Percentiles rank a stretch among this genome's conserved stretches.
phyloP scores from a whole-genome alignment of 2,797 vertebrate species.

The Sarcophilus harrisii region DNA sequence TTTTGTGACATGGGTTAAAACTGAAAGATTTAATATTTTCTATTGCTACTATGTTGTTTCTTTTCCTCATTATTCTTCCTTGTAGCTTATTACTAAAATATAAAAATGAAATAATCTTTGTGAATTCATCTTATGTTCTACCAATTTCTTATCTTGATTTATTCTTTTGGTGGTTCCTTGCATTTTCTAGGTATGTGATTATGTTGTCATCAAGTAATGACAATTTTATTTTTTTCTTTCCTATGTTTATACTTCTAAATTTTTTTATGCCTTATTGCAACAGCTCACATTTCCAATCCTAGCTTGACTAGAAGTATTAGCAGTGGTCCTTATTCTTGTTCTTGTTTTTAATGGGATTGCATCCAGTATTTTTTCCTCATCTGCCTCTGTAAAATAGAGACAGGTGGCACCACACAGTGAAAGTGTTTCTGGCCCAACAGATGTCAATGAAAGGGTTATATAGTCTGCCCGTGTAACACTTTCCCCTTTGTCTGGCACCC shows the following conservation, averaged over 20 bases:
- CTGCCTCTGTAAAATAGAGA: constrained; percentile 14
- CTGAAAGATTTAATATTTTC: not conserved
- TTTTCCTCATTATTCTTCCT: not conserved
- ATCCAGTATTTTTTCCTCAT: not conserved
- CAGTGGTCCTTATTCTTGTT: not conserved
- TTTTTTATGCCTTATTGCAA: not conserved
- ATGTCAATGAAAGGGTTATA: constrained; percentile 63
- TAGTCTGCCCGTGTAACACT: not conserved
- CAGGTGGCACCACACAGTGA: constrained; percentile 58
- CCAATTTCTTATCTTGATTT: not conserved
- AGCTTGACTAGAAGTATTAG: not conserved
- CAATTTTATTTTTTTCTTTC: not conserved
- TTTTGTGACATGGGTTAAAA: not conserved
- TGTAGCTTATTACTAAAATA: not conserved
- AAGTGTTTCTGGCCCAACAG: constrained; percentile 63
- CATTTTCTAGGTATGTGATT: not conserved
- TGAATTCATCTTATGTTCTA: not conserved
- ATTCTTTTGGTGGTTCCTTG: not conserved
- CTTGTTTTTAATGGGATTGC: not conserved
- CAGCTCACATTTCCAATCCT: not conserved
- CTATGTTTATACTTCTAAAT: not conserved
- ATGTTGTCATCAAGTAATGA: not conserved
- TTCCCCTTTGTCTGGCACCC: constrained; percentile 65
- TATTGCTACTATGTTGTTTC: not conserved
- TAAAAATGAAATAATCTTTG: not conserved